Conservation (phyloP, 1,140 invertebrate genomes). For the Neodiprion lecontei region DNA sequence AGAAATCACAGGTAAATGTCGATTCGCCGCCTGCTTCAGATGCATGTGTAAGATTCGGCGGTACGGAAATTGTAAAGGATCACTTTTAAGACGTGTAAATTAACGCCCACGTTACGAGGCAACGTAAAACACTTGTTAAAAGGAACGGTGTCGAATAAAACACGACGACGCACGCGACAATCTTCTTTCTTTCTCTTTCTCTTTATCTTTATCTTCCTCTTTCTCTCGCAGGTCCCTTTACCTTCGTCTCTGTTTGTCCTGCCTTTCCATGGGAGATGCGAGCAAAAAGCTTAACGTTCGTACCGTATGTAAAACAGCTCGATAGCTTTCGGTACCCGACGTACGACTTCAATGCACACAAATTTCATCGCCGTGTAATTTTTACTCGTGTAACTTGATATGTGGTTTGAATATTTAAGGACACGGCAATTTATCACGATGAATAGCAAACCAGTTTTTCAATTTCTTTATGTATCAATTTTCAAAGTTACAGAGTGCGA, state of each 20-base stretch:
- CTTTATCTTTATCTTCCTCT: slow-evolving; percentile 7
- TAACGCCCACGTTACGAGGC: neutral
- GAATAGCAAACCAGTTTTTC: too few species aligned
- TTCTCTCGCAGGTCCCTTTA: slow-evolving; percentile 5
- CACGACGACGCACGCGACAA: slow-evolving; percentile 6
- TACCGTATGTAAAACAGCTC: too few species aligned
- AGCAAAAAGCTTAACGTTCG: too few species aligned
- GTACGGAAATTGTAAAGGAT: neutral
- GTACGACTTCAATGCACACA: too few species aligned
- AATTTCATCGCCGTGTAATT: too few species aligned
- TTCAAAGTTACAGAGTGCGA: too few species aligned
- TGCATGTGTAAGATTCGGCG: neutral
- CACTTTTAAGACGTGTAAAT: neutral
- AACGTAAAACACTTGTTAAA: neutral
- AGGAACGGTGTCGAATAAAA: slow-evolving; percentile 5
- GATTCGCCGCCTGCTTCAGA: neutral
- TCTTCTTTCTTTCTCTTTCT: slow-evolving; percentile 9
- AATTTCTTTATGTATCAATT: too few species aligned
- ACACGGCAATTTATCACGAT: too few species aligned
- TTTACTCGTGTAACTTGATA: too few species aligned
- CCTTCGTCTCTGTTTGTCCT: slow-evolving; percentile 12
- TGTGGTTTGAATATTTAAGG: too few species aligned
- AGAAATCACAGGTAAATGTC: slow-evolving; percentile 2
- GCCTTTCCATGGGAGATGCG: too few species aligned
- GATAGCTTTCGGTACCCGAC: too few species aligned